Percentiles rank a stretch among this genome's conserved stretches.
phyloP scores from a whole-genome alignment of 2,888 invertebrate species.

The Lordiphosa fenestrarum region DNA sequence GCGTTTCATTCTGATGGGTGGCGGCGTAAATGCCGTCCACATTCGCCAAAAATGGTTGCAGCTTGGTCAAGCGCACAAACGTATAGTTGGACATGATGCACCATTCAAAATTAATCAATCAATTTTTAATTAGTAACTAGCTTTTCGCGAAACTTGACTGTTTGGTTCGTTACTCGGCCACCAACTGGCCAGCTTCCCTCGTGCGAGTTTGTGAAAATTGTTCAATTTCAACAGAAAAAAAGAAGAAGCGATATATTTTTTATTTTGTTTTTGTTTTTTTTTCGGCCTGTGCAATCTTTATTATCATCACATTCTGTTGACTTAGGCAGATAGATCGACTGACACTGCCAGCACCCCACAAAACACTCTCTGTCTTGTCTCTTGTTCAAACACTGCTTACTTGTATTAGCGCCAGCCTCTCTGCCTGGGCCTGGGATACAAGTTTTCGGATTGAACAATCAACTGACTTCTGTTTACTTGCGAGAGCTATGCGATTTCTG shows the following conservation, averaged over 20 bases:
- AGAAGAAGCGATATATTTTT: neutral
- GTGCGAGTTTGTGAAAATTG: slow-evolving; percentile 4
- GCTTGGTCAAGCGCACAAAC: slow-evolving; percentile 46
- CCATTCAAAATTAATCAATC: slow-evolving; percentile 25
- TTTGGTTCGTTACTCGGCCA: slow-evolving; percentile 7
- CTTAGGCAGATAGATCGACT: slow-evolving; percentile 64
- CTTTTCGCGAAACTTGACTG: slow-evolving; percentile 15
- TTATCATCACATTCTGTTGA: slow-evolving; percentile 38
- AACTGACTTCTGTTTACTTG: slow-evolving; percentile 58
- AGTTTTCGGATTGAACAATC: neutral
- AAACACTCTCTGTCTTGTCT: slow-evolving; percentile 19
- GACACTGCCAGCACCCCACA: slow-evolving; percentile 11
- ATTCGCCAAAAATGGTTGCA: slow-evolving; percentile 60
- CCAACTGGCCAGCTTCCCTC: slow-evolving; percentile 4
- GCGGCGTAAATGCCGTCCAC: slow-evolving; percentile 37
- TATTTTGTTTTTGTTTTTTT: slow-evolving; percentile 6
- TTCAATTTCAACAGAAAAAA: neutral
- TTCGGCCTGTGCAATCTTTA: slow-evolving; percentile 12
- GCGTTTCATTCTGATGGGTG: slow-evolving; percentile 14
- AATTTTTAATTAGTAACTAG: neutral
- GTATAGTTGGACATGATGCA: slow-evolving; percentile 65
- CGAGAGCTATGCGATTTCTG: slow-evolving; percentile 28
- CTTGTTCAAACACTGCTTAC: slow-evolving; percentile 34
- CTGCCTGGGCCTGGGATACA: slow-evolving; percentile 15
- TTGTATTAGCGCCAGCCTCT: slow-evolving; percentile 24